Conservation (phyloP, 2,888 invertebrate genomes). For the Cheilosia scutellata region DNA sequence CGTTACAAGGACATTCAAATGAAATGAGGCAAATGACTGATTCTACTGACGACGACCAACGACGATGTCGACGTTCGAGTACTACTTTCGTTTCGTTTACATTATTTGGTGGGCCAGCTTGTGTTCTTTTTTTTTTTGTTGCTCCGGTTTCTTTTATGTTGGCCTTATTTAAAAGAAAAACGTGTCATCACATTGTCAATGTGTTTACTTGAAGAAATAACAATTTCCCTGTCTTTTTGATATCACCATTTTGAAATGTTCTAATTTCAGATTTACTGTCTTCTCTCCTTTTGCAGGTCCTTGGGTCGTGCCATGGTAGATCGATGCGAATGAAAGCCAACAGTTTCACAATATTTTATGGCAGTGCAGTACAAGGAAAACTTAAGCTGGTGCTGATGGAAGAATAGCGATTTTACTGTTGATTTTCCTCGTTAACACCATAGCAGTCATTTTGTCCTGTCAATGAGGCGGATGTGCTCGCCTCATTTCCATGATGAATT, state of each 20-base stretch:
- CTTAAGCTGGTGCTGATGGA: slow-evolving; percentile 15
- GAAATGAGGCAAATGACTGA: slow-evolving; percentile 50
- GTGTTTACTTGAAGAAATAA: slow-evolving; percentile 40
- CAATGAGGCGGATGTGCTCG: neutral
- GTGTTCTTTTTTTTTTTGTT: slow-evolving; percentile 3
- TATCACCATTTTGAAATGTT: slow-evolving; percentile 51
- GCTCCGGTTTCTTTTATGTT: slow-evolving; percentile 17
- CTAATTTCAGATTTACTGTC: slow-evolving; percentile 32
- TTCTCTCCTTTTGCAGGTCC: slow-evolving; percentile 29
- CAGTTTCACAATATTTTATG: slow-evolving; percentile 5
- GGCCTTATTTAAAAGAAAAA: slow-evolving; percentile 60
- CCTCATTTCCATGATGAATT: slow-evolving; percentile 2
- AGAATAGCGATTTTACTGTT: slow-evolving; percentile 6
- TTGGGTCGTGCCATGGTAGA: neutral
- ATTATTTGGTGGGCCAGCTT: slow-evolving; percentile 18
- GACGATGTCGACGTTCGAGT: neutral
- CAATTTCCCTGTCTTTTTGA: slow-evolving; percentile 26
- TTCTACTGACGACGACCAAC: neutral
- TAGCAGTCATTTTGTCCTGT: slow-evolving; percentile 4
- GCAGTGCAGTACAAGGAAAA: neutral
- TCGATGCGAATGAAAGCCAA: slow-evolving; percentile 45
- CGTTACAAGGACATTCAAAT: slow-evolving; percentile 60
- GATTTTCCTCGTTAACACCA: slow-evolving; percentile 10
- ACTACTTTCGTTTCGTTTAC: neutral
- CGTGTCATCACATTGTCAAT: slow-evolving; percentile 60